These are phyloP conservation scores for Nycteola revayana DNA, from an alignment of 2,888 invertebrate genomes.

Conservation along the genomic window DNA sequence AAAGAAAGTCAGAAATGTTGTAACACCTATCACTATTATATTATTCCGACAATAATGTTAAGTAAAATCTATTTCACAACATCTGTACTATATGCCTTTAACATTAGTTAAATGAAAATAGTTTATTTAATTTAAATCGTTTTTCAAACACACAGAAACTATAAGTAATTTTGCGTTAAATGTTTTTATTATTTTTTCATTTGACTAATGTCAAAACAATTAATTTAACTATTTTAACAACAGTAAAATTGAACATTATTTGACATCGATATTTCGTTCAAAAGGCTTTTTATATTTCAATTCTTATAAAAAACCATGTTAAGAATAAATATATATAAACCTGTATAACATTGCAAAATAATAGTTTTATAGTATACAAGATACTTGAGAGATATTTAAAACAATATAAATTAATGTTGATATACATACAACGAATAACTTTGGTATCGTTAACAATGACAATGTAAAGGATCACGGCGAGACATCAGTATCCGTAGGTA, in stretches of 20 bases:
- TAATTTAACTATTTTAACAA: conserved; percentile 37
- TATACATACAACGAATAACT: too few species aligned
- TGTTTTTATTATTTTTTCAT: conserved; percentile 8
- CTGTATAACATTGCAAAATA: too few species aligned
- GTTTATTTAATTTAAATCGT: neutral
- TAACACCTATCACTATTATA: conserved; percentile 6
- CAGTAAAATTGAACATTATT: conserved; percentile 48
- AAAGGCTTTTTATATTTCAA: conserved; percentile 28
- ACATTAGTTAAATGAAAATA: conserved; percentile 4
- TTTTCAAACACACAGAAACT: too few species aligned
- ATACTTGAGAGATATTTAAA: too few species aligned
- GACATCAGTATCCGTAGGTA: too few species aligned
- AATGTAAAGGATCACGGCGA: too few species aligned
- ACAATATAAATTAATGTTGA: too few species aligned
- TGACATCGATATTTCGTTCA: conserved; percentile 37
- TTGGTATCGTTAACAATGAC: too few species aligned
- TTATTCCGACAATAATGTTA: conserved; percentile 23
- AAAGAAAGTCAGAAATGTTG: conserved; percentile 8
- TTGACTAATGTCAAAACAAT: conserved; percentile 24
- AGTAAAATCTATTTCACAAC: conserved; percentile 51
- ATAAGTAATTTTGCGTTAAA: neutral
- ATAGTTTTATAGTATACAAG: too few species aligned
- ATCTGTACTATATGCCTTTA: conserved; percentile 33
- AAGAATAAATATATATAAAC: too few species aligned
- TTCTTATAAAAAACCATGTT: too few species aligned